phyloP scores from a whole-genome alignment of 1,140 invertebrate genomes.

The Thalassaphorura encarpata region DNA sequence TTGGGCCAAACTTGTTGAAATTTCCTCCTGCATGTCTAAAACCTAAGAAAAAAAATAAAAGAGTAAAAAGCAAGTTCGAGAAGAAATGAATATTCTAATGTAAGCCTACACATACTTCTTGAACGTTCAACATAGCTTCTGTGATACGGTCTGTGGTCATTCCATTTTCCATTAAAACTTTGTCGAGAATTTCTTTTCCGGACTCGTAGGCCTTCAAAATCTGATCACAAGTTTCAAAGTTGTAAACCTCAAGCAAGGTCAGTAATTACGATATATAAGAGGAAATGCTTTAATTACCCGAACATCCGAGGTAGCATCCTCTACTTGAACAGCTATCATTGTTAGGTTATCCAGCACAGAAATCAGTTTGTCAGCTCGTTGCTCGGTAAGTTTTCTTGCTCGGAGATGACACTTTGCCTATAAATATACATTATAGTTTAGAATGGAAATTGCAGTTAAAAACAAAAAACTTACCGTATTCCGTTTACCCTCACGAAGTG shows the following conservation, averaged over 20 bases:
- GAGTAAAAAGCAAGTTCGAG: not conserved
- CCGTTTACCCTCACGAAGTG: slow-evolving; percentile 14
- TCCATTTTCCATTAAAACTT: slow-evolving; percentile 15
- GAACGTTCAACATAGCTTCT: slow-evolving; percentile 22
- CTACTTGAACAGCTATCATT: slow-evolving; percentile 14
- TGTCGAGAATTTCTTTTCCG: slow-evolving; percentile 16
- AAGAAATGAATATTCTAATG: not conserved
- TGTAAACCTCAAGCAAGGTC: not conserved
- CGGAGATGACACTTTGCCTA: slow-evolving; percentile 24
- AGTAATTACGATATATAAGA: too few relatives aligned
- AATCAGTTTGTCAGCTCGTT: slow-evolving; percentile 9
- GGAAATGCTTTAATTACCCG: too few relatives aligned
- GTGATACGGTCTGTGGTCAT: slow-evolving; percentile 10
- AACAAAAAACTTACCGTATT: slow-evolving; percentile 4
- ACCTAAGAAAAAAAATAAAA: slow-evolving; percentile 9
- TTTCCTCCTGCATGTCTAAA: slow-evolving; percentile 15
- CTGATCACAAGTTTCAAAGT: slow-evolving; percentile 1
- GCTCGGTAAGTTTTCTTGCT: slow-evolving; percentile 15
- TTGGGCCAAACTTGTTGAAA: slow-evolving; percentile 8
- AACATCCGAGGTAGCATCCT: slow-evolving; percentile 22
- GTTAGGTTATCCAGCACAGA: slow-evolving; percentile 21
- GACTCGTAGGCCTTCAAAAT: slow-evolving; percentile 18
- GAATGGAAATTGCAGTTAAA: not conserved
- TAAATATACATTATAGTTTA: not conserved
- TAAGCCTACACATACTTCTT: slow-evolving; percentile 13